A percentile compares a stretch with the other conserved stretches of the same genome.
These are phyloP conservation scores for Drosophila pseudoananassae DNA, from an alignment of 1,140 invertebrate genomes.

Conservation along the genomic window DNA sequence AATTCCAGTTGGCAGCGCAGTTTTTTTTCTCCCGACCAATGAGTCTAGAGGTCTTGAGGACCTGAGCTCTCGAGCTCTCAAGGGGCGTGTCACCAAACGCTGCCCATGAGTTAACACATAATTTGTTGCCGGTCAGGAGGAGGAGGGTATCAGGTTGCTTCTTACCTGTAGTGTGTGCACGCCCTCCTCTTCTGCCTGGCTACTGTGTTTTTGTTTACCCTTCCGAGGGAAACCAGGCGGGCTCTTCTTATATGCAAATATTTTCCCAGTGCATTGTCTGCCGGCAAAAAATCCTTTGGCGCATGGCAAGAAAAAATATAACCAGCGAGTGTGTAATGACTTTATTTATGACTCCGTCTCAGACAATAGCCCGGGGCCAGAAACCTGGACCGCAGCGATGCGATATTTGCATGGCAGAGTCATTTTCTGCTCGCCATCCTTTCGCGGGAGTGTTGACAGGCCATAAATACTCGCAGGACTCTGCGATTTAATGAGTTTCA, in stretches of 20 bases:
- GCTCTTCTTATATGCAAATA: slow-evolving; percentile 65
- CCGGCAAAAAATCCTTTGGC: slow-evolving; percentile 23
- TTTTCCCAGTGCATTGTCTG: slow-evolving; percentile 51
- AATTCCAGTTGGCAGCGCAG: slow-evolving; percentile 52
- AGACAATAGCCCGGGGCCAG: slow-evolving; percentile 57
- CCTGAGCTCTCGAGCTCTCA: slow-evolving; percentile 6
- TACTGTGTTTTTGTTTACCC: slow-evolving; percentile 21
- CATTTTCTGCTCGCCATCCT: slow-evolving; percentile 33
- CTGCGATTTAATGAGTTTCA: slow-evolving; percentile 62
- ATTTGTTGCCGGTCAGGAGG: slow-evolving; percentile 56
- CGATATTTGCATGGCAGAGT: slow-evolving; percentile 69
- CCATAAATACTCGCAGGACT: slow-evolving; percentile 64
- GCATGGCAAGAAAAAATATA: slow-evolving; percentile 37
- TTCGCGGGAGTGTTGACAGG: slow-evolving; percentile 59
- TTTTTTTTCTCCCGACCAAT: slow-evolving; percentile 23
- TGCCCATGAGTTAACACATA: slow-evolving; percentile 75
- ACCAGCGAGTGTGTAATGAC: slow-evolving; percentile 68
- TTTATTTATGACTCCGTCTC: slow-evolving; percentile 68
- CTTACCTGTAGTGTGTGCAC: slow-evolving; percentile 34
- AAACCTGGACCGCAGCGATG: slow-evolving; percentile 1
- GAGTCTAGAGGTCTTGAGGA: slow-evolving; percentile 10
- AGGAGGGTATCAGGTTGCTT: slow-evolving; percentile 34
- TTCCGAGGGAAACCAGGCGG: slow-evolving; percentile 8
- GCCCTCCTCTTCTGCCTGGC: slow-evolving; percentile 26
- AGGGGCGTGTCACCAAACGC: slow-evolving; percentile 63